A percentile compares a stretch with the other conserved stretches of the same genome.
These are phyloP conservation scores for Punctoribates punctum DNA, from an alignment of 2,888 invertebrate genomes.

Conservation along the genomic window DNA sequence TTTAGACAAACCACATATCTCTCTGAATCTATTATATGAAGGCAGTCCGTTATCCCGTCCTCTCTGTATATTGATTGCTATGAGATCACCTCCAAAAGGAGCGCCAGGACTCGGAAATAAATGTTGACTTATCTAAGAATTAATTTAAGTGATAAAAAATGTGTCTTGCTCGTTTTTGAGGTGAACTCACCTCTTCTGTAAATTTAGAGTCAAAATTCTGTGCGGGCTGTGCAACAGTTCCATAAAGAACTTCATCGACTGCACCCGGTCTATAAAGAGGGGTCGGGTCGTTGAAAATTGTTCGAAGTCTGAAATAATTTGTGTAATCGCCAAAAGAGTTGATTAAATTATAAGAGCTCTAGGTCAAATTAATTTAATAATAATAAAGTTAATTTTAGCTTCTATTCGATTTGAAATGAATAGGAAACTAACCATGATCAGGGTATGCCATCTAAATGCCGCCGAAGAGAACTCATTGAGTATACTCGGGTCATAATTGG, in stretches of 20 bases:
- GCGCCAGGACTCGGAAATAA: slow-evolving; percentile 76
- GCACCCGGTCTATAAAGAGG: slow-evolving; percentile 54
- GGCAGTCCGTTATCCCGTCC: slow-evolving; percentile 74
- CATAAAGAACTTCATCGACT: slow-evolving; percentile 55
- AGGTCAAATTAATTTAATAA: not conserved
- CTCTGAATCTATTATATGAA: slow-evolving; percentile 70
- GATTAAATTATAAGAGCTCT: slow-evolving; percentile 42
- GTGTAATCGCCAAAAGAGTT: slow-evolving; percentile 35
- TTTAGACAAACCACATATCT: slow-evolving; percentile 65
- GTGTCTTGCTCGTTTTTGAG: slow-evolving; percentile 11
- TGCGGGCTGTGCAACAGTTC: slow-evolving; percentile 54
- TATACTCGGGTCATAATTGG: slow-evolving; percentile 67
- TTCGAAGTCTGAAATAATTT: not conserved
- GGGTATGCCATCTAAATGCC: slow-evolving; percentile 79
- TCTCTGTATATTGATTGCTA: slow-evolving; percentile 71
- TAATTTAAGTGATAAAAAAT: not conserved
- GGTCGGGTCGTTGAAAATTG: slow-evolving; percentile 54
- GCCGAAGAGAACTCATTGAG: slow-evolving; percentile 77
- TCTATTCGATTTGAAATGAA: no score
- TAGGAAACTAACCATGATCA: slow-evolving; percentile 64
- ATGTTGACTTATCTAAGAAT: slow-evolving; percentile 67
- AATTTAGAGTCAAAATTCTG: slow-evolving; percentile 56
- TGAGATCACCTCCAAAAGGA: slow-evolving; percentile 70
- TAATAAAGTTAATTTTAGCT: not conserved
- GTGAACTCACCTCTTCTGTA: slow-evolving; percentile 54